Evolutionary conservation across 2,888 invertebrate genomes (phyloP).

Genomic region (Cephus spinipes): DNA sequence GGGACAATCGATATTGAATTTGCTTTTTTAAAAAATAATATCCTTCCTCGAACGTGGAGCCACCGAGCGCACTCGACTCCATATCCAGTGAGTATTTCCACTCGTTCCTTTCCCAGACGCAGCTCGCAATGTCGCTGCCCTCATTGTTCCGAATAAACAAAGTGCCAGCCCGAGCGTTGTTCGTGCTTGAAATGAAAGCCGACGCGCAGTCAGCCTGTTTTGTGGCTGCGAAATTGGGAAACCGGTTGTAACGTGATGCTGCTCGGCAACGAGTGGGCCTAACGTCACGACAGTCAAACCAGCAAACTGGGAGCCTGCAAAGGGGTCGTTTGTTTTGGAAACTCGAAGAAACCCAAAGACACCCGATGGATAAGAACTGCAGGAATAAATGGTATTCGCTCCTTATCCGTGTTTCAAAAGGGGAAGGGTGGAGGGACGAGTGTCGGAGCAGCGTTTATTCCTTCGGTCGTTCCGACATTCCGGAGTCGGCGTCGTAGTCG

Average conservation of each 20-base stretch:
- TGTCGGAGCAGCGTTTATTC: background rate
- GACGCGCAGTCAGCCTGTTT: too few species aligned
- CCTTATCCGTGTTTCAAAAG: background rate
- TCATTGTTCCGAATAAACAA: constrained; percentile 34
- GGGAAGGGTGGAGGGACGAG: background rate
- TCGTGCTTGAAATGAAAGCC: too few species aligned
- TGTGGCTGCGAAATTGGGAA: too few species aligned
- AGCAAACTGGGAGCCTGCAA: background rate
- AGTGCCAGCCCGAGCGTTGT: constrained; percentile 24
- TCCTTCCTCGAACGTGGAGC: background rate
- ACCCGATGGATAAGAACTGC: background rate
- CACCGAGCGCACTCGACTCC: too few species aligned
- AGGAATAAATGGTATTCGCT: background rate
- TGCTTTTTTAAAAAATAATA: constrained; percentile 14
- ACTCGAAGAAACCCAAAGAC: background rate
- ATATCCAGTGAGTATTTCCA: background rate
- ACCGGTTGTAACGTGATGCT: too few species aligned
- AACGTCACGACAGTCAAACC: too few species aligned
- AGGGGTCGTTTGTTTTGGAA: background rate
- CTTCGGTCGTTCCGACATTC: too few species aligned
- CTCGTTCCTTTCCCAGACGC: constrained; percentile 21
- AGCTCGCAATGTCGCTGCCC: constrained; percentile 25
- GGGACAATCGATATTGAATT: constrained; percentile 24
- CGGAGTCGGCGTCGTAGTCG: background rate
- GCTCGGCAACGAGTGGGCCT: too few species aligned